Base-by-base conservation (phyloP, 2,113 vertebrate genomes). In the Tiliqua scincoides region DNA sequence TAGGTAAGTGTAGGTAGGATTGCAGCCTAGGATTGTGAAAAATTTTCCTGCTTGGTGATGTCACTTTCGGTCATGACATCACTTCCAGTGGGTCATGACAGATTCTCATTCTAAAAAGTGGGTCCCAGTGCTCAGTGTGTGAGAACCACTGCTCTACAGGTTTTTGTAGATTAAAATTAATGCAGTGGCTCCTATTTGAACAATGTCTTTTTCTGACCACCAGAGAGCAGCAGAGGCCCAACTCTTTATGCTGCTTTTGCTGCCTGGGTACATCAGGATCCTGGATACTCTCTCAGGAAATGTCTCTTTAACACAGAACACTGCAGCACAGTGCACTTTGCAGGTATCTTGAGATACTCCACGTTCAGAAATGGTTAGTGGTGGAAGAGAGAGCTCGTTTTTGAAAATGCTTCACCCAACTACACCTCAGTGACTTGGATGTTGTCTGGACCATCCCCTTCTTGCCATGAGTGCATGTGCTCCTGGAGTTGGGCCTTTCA, bases 131-230 rank as follows among this genome's bases (percentile, higher is more conserved):
- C n/a, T n/a, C n/a, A n/a, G n/a, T n/a, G n/a, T n/a, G n/a, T n/a
- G n/a, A n/a, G n/a, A n/a, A n/a, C n/a, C n/a, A n/a, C n/a, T n/a
- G n/a, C n/a, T n/a, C n/a, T n/a, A n/a, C n/a, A n/a, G n/a, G n/a
- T n/a, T n/a, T 48, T 68, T n/a, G 23, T 61, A 9, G 3, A 27
- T 62, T 35, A 32, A 40, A 73, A 73, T n/a, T 18, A n/a, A 70
- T n/a, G n/a, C n/a, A 71, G 0, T 0, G 62, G 43, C 12, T 7
- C 30, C 18, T 3, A 10, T 70, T 54, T 30, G 17, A 1, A 6
- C 35, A 35, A 30, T 65, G 27, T 18, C n/a, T 25, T 43, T 1
- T 0, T 15, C 14, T 68, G 9, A 43, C 18, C 79, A 79, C 85
- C 1, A 1, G 85, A 57, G 27, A 37, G 52, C 37, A 67, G 76